A percentile compares a stretch with the other conserved stretches of the same genome.
phyloP scores from a whole-genome alignment of 2,888 invertebrate genomes.

The Apeira syringaria region DNA sequence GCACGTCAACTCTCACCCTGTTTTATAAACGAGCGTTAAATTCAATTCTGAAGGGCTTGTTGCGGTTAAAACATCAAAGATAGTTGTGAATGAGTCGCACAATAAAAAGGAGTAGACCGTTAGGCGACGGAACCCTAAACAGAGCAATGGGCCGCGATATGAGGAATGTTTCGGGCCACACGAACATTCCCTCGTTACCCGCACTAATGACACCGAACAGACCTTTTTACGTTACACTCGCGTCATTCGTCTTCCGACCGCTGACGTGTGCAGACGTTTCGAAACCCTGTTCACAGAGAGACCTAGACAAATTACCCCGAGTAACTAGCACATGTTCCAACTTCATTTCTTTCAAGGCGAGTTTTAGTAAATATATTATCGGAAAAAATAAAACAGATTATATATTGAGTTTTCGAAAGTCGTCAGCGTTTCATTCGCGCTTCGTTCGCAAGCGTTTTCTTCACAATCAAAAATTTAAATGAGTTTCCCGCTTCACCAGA shows the following conservation, averaged over 20 bases:
- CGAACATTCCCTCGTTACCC: conserved; percentile 64
- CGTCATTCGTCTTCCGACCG: conserved; percentile 71
- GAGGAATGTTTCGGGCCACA: conserved; percentile 63
- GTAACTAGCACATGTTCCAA: neutral
- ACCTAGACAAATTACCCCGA: conserved; percentile 46
- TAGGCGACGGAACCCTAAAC: conserved; percentile 58
- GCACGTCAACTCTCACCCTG: conserved; percentile 38
- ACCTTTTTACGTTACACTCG: conserved; percentile 70
- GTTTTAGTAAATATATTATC: neutral
- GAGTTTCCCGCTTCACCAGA: conserved; percentile 65
- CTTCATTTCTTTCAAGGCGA: neutral
- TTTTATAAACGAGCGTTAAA: conserved; percentile 57
- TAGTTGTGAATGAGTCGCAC: conserved; percentile 59
- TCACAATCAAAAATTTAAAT: conserved; percentile 80
- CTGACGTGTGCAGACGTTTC: conserved; percentile 63
- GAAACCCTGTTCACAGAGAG: conserved; percentile 42
- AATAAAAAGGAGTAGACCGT: conserved; percentile 59
- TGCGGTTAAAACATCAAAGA: conserved; percentile 61
- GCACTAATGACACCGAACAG: conserved; percentile 68
- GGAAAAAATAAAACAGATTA: neutral
- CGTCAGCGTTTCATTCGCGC: conserved; percentile 49
- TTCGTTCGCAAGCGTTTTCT: conserved; percentile 52
- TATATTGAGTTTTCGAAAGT: neutral
- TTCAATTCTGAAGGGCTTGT: conserved; percentile 54
- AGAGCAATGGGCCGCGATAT: conserved; percentile 64